Evolutionary conservation across 2,888 invertebrate genomes (phyloP), one percentile per base, ranked within the genome.

Genomic region (Abrostola tripartita): DNA sequence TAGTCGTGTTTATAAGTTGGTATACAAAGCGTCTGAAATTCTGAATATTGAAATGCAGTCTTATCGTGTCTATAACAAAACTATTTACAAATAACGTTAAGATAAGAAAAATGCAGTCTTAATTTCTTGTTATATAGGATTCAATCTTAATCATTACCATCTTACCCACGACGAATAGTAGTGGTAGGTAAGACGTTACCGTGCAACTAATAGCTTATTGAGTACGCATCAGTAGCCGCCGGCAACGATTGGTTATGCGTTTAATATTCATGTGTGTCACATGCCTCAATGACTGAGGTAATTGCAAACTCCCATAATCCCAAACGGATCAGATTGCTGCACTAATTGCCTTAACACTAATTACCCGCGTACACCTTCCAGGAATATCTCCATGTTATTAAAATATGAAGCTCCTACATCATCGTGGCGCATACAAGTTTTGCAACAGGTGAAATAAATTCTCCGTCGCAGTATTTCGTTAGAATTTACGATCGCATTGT

Each of bases 211-310:
- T 74, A 65, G 65, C 68, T 64, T 77, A 78, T 80, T 83, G 75
- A 74, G 80, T 77, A 79, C 77, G 76, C 70, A 67, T 68, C 66
- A 54, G 61, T 74, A 61, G 70, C 81, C 74, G 64, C 61, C 74
- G 71, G 76, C 74, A 71, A 52, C 50, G 41, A 66, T 72, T 62
- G 63, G 66, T 62, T 77, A 75, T 71, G 61, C 82, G 81, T 81
- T 75, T 67, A 71, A 84, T 85, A 86, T 85, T 83, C 81, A 83
- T 86, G 82, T 81, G 76, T 81, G 79, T 80, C 80, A 82, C 83
- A 86, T 83, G 85, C 84, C 70, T 84, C 82, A 88, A 83, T 85
- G 82, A 79, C 61, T 81, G 70, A 76, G 71, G 69, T 89, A 88
- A 90, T 90, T 86, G 81, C 83, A 50, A 60, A 71, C 78, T 79